phyloP scores from a whole-genome alignment of 2,113 vertebrate genomes.

The Periophthalmodon schlosseri region DNA sequence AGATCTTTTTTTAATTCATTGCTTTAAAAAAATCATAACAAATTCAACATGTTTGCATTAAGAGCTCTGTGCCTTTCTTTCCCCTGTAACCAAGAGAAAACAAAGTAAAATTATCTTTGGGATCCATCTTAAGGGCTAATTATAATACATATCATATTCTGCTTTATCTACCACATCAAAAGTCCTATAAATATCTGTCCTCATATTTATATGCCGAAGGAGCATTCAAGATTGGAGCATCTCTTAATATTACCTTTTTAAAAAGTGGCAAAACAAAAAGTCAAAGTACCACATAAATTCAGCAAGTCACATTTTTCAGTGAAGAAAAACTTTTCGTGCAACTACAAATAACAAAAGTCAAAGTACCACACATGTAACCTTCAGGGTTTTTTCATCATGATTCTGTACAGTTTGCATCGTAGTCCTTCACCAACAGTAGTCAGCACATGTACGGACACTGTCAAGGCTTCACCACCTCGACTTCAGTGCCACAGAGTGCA shows the following conservation, averaged over 20 bases:
- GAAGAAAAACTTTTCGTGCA: constrained; percentile 82
- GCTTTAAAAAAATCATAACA: constrained; percentile 70
- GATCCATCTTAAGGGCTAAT: constrained; percentile 78
- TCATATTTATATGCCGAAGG: constrained; percentile 87
- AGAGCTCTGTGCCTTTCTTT: constrained; percentile 82
- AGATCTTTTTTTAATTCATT: constrained; percentile 78
- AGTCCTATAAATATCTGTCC: constrained; percentile 84
- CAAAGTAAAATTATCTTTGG: constrained; percentile 80
- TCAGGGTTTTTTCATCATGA: constrained; percentile 81
- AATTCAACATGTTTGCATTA: constrained; percentile 80
- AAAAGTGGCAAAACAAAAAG: constrained; percentile 70
- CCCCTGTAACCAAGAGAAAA: constrained; percentile 81
- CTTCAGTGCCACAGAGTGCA: constrained; percentile 37
- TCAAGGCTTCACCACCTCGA: constrained; percentile 32
- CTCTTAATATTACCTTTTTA: constrained; percentile 78
- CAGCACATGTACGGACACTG: constrained; percentile 56
- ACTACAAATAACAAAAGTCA: constrained; percentile 81
- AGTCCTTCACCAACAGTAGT: constrained; percentile 81
- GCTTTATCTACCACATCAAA: constrained; percentile 79
- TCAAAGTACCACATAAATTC: constrained; percentile 84
- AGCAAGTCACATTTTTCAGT: constrained; percentile 80
- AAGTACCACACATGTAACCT: constrained; percentile 85
- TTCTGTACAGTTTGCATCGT: constrained; percentile 83
- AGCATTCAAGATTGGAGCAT: constrained; percentile 81
- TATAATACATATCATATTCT: constrained; percentile 79